phyloP scores from a whole-genome alignment of 1,140 invertebrate species.

The Aradophagus sp. region DNA sequence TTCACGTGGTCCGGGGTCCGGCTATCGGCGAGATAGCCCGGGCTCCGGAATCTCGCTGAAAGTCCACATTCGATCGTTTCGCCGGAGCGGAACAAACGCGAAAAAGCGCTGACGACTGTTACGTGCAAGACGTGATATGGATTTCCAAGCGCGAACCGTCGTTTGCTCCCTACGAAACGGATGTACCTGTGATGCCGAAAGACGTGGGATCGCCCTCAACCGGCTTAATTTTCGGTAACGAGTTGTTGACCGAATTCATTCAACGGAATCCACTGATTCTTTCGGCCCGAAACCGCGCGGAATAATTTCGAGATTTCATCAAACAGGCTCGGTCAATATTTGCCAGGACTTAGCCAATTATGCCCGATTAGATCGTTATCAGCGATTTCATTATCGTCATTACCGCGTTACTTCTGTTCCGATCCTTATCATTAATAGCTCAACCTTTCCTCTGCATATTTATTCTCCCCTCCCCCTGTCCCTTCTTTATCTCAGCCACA shows the following conservation, averaged over 20 bases:
- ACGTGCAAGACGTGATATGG: slow-evolving; percentile 46
- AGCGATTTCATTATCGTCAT: slow-evolving; percentile 29
- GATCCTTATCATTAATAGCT: slow-evolving; percentile 35
- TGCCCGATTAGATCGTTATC: slow-evolving; percentile 26
- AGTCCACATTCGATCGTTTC: slow-evolving; percentile 52
- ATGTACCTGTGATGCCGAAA: slow-evolving; percentile 32
- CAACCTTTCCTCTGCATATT: slow-evolving; percentile 33
- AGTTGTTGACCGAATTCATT: slow-evolving; percentile 15
- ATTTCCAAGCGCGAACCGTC: slow-evolving; percentile 47
- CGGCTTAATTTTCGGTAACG: slow-evolving; percentile 25
- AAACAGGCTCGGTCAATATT: slow-evolving; percentile 12
- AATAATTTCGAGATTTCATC: slow-evolving; percentile 3
- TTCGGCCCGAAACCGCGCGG: neutral
- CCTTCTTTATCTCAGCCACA: slow-evolving; percentile 16
- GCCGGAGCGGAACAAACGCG: slow-evolving; percentile 47
- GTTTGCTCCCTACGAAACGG: slow-evolving; percentile 48
- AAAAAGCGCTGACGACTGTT: slow-evolving; percentile 57
- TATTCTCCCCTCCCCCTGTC: too few relatives aligned
- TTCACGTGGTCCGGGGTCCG: slow-evolving; percentile 34
- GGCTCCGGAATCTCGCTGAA: slow-evolving; percentile 40
- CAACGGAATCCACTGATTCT: too few relatives aligned
- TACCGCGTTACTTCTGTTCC: slow-evolving; percentile 21
- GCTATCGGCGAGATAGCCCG: slow-evolving; percentile 33
- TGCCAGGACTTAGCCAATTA: slow-evolving; percentile 7
- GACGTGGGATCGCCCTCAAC: slow-evolving; percentile 23